phyloP scores from a whole-genome alignment of 2,888 invertebrate species.

The Thymelicus lineola region DNA sequence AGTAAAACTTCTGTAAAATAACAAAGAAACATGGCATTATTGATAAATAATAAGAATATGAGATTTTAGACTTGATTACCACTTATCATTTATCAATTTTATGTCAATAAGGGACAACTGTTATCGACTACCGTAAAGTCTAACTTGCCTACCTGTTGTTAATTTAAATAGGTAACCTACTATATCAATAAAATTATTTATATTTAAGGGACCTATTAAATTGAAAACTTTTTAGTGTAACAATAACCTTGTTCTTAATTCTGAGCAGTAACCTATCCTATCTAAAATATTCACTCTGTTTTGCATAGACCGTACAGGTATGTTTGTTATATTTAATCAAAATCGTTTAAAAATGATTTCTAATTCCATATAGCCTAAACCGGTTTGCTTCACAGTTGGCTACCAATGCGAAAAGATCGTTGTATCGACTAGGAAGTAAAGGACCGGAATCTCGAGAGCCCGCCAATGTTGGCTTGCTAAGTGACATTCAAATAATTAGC shows the following conservation, averaged over 20 bases:
- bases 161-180: background rate
- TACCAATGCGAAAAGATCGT: conserved; percentile 22
- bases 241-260: no score
- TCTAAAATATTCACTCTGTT: no score
- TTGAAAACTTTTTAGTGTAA: no score
- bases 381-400: conserved; percentile 26
- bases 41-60: background rate
- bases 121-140: background rate
- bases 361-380: background rate
- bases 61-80: background rate
- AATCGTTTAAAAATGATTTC: background rate
- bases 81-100: background rate
- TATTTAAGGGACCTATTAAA: no score
- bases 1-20: no score
- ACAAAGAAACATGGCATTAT: background rate
- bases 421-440: conserved; percentile 13
- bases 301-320: no score
- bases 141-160: no score
- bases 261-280: no score
- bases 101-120: background rate
- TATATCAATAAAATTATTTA: no score
- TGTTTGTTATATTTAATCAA: background rate
- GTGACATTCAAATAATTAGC: conserved; percentile 34
- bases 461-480: conserved; percentile 22
- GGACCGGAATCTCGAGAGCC: conserved; percentile 26